Evolutionary conservation across 2,113 vertebrate species (phyloP).

Genomic region (Hypocryptadius cinnamomeus): DNA sequence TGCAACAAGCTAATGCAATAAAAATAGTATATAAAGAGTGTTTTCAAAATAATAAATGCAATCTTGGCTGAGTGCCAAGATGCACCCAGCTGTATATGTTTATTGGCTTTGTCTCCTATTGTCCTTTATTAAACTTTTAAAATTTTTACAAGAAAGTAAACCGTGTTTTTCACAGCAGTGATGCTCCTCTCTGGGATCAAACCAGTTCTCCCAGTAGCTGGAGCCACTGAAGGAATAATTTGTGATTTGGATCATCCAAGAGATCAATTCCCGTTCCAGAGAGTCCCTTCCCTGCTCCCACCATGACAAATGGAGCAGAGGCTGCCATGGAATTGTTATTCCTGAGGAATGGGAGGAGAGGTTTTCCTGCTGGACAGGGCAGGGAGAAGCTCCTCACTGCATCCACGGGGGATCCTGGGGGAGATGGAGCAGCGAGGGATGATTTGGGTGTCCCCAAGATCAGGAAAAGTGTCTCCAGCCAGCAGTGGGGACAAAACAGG

Average conservation of each 20-base stretch:
- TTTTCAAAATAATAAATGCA: too few relatives aligned
- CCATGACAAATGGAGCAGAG: background rate
- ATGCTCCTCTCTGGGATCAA: background rate
- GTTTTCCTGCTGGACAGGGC: background rate
- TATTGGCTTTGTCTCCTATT: too few relatives aligned
- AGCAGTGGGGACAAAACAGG: accelerated
- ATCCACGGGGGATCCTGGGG: background rate
- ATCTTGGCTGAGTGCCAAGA: too few relatives aligned
- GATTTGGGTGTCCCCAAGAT: background rate
- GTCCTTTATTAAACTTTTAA: too few relatives aligned
- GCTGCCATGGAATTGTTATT: background rate
- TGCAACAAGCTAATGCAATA: too few relatives aligned
- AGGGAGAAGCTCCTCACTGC: background rate
- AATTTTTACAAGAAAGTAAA: too few relatives aligned
- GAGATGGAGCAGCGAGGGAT: background rate
- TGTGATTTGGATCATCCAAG: background rate
- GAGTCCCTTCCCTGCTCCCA: background rate
- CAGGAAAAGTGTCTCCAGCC: background rate
- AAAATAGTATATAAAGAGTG: too few relatives aligned
- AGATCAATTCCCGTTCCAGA: background rate
- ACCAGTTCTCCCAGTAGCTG: background rate
- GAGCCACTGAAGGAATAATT: background rate
- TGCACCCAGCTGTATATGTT: too few relatives aligned
- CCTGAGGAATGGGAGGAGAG: background rate
- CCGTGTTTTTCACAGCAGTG: background rate